Percentiles rank a stretch among this genome's conserved stretches.
Evolutionary conservation across 2,113 vertebrate species (phyloP).

Genomic region (Arizona elegans): DNA sequence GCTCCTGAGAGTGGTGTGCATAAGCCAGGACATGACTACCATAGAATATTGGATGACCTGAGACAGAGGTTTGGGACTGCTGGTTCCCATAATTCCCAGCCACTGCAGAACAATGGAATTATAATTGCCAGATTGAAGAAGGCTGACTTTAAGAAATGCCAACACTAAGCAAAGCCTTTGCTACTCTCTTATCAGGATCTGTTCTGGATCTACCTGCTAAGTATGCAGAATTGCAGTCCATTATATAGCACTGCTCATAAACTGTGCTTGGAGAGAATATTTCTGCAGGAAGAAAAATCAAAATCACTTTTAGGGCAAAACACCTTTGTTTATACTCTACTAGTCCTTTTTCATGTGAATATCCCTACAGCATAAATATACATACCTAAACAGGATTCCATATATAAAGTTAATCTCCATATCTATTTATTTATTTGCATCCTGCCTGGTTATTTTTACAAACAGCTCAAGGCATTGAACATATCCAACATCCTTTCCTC

Average conservation of each 20-base stretch:
- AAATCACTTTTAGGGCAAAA: background rate
- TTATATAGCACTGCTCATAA: background rate
- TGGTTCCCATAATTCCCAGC: background rate
- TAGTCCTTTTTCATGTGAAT: background rate
- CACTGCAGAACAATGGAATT: background rate
- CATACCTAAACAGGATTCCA: background rate
- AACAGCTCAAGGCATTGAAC: background rate
- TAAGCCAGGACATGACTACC: background rate
- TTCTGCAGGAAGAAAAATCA: background rate
- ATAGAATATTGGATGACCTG: background rate
- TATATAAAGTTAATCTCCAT: background rate
- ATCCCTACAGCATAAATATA: background rate
- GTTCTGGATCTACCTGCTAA: background rate
- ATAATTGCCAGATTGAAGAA: background rate
- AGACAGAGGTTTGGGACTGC: background rate
- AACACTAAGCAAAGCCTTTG: background rate
- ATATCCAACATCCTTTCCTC: background rate
- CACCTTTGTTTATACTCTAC: background rate
- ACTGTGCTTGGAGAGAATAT: background rate
- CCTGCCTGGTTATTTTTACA: background rate
- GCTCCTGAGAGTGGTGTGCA: background rate
- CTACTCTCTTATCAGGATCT: background rate
- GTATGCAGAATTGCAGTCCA: background rate
- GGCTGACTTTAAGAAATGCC: background rate
- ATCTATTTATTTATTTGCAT: background rate